phyloP scores from a whole-genome alignment of 2,888 invertebrate species.

The Megaustenia siamemsis region DNA sequence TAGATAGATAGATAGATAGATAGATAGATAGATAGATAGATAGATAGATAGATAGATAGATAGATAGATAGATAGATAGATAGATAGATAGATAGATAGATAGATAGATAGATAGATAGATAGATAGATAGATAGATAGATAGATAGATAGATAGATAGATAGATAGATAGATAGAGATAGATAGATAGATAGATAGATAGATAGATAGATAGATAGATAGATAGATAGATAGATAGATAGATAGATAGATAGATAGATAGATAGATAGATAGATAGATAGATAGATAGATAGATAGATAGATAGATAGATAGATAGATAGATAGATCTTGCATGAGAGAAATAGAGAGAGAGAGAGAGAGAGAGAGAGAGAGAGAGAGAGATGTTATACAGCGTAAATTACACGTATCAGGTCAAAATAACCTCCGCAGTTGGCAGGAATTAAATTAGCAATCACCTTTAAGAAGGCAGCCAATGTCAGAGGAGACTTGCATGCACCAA shows the following conservation, averaged over 20 bases:
- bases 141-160: neutral
- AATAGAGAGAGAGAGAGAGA: constrained; percentile 23
- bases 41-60: too few species aligned
- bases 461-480: neutral
- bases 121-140: too few species aligned
- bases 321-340: neutral
- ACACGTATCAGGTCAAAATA: neutral
- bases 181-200: neutral
- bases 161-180: neutral
- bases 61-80: too few species aligned
- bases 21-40: too few species aligned
- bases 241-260: constrained; percentile 32
- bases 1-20: too few species aligned
- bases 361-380: neutral
- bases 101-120: too few species aligned
- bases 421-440: neutral
- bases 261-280: neutral
- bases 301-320: neutral
- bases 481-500: neutral
- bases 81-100: too few species aligned
- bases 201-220: neutral
- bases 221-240: constrained; percentile 40
- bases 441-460: neutral
- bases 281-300: too few species aligned
- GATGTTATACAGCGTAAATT: neutral